Conservation (phyloP, 64 coral and sea anemone species). For the Actinia tenebrosa region DNA sequence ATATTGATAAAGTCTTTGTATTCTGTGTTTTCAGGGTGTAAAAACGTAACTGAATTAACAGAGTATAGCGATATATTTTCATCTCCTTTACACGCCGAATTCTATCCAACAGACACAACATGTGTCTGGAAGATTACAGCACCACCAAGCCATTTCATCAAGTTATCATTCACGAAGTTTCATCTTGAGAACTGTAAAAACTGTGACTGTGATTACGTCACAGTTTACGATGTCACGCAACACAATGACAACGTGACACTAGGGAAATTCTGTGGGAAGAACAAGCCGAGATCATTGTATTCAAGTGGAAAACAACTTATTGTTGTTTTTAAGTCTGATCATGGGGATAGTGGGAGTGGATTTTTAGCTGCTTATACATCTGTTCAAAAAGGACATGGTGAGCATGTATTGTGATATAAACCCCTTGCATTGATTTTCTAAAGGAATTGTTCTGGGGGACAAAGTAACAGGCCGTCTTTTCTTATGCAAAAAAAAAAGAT, state of each 20-base stretch:
- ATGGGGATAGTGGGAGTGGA: conserved; percentile 18
- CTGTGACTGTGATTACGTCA: conserved; percentile 39
- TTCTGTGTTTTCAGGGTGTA: conserved; percentile 5
- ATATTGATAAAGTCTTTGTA: background rate
- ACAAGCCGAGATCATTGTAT: conserved; percentile 28
- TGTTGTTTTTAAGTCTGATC: conserved; percentile 42
- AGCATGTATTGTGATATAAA: background rate
- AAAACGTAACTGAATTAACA: background rate
- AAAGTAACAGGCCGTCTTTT: no score
- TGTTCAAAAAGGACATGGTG: conserved; percentile 25
- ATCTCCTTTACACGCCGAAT: background rate
- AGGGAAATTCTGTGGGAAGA: conserved; percentile 35
- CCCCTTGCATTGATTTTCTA: no score
- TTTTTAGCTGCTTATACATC: conserved; percentile 20
- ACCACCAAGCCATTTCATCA: background rate
- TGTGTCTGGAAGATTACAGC: background rate
- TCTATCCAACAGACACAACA: background rate
- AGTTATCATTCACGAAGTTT: conserved; percentile 35
- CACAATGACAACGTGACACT: conserved; percentile 2
- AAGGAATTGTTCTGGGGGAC: no score
- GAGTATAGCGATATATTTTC: background rate
- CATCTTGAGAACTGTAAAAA: conserved; percentile 36
- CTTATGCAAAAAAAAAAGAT: no score
- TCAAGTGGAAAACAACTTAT: conserved; percentile 13
- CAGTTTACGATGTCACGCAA: conserved; percentile 30